phyloP scores from a whole-genome alignment of 2,113 vertebrate genomes.

The Oryzias celebensis region DNA sequence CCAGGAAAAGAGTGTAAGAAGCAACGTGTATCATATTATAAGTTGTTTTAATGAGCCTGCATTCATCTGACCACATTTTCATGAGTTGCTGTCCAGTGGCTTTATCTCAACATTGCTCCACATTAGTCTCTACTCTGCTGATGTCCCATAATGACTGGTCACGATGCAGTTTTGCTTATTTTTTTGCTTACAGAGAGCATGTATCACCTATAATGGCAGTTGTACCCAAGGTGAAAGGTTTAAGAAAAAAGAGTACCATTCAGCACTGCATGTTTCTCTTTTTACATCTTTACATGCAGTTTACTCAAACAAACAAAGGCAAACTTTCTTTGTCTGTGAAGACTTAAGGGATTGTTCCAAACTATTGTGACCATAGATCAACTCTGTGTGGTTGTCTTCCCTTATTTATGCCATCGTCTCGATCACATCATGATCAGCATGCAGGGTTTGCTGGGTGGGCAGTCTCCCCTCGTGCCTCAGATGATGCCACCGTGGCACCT shows the following conservation, averaged over 20 bases:
- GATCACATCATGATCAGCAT: slow-evolving; percentile 55
- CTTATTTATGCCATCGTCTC: slow-evolving; percentile 40
- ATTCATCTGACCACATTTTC: no score
- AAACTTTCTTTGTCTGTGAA: slow-evolving; percentile 40
- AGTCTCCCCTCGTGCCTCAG: slow-evolving; percentile 40
- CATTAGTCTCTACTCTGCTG: no score
- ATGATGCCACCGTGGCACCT: slow-evolving; percentile 47
- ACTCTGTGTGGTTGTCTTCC: slow-evolving; percentile 28
- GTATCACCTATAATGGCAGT: no score
- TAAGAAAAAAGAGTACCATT: neutral
- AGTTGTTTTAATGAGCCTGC: no score
- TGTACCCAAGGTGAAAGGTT: neutral
- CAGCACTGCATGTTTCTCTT: slow-evolving; percentile 2
- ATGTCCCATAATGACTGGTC: no score
- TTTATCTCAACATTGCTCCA: no score
- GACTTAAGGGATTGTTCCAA: slow-evolving; percentile 33
- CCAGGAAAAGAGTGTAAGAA: no score
- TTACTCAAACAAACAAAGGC: slow-evolving; percentile 17
- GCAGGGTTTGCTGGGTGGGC: slow-evolving; percentile 47
- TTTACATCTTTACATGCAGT: slow-evolving; percentile 2
- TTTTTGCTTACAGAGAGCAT: no score
- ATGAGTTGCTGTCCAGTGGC: no score
- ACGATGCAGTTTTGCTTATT: no score
- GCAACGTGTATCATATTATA: no score
- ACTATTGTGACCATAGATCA: slow-evolving; percentile 51